Evolutionary conservation across 2,888 invertebrate species (phyloP).

Genomic region (Cheilosia vulpina): DNA sequence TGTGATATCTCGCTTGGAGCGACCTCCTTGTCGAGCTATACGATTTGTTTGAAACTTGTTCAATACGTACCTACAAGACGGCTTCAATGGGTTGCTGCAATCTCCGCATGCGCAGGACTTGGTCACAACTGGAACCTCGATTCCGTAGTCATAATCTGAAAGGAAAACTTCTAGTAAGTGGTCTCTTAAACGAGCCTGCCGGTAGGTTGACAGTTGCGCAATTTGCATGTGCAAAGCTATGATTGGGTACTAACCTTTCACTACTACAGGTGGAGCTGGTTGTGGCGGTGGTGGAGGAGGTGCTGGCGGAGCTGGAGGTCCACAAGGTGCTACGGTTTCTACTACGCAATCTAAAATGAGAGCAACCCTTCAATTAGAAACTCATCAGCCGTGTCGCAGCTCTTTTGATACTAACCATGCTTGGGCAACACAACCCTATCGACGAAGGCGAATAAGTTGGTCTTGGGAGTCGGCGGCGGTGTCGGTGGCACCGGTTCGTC

Average conservation of each 20-base stretch:
- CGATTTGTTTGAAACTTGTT: constrained; percentile 37
- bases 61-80: constrained; percentile 80
- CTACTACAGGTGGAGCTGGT: not conserved
- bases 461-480: constrained; percentile 68
- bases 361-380: not conserved
- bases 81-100: constrained; percentile 75
- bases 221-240: constrained; percentile 38
- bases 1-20: constrained; percentile 55
- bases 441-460: constrained; percentile 78
- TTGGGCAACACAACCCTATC: constrained; percentile 79
- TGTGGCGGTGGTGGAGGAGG: not conserved
- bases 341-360: constrained; percentile 76
- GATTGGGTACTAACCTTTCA: constrained; percentile 9
- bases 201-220: not conserved
- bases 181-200: not conserved
- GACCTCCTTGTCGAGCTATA: constrained; percentile 19
- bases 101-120: constrained; percentile 77
- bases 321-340: constrained; percentile 6
- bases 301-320: constrained; percentile 2
- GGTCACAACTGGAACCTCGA: constrained; percentile 16
- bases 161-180: not conserved
- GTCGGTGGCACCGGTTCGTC: constrained; percentile 79
- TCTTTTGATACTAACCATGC: constrained; percentile 77
- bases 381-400: not conserved
- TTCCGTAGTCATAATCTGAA: constrained; percentile 19